Percentiles rank a stretch among this genome's conserved stretches.
These are phyloP conservation scores for Caenorhabditis brenneri DNA, from an alignment of 1,140 invertebrate species.

Conservation along the genomic window DNA sequence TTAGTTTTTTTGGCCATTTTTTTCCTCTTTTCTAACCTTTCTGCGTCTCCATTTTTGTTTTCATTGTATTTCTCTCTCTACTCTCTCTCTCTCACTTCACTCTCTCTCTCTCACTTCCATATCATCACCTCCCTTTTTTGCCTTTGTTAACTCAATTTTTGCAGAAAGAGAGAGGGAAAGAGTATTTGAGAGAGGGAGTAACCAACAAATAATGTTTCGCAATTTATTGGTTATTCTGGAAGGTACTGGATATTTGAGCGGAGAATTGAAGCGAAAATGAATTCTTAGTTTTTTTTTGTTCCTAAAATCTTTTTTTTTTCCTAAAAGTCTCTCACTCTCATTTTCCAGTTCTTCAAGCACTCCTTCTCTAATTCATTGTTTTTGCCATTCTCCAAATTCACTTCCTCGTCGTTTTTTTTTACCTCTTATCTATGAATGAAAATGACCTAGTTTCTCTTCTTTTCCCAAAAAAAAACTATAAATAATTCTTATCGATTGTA, in stretches of 20 bases:
- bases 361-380: no score
- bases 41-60: not conserved
- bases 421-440: no score
- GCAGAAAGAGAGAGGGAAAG: not conserved
- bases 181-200: not conserved
- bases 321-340: no score
- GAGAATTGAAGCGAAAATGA: no score
- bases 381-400: no score
- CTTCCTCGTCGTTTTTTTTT: not conserved
- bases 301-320: no score
- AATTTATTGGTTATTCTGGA: not conserved
- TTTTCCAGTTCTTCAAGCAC: no score
- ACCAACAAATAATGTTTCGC: not conserved
- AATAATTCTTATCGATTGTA: not conserved
- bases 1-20: not conserved
- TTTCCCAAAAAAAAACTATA: no score
- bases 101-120: not conserved
- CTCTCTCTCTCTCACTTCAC: not conserved
- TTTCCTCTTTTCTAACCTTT: not conserved
- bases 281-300: no score
- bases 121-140: not conserved
- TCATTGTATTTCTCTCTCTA: not conserved
- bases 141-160: not conserved
- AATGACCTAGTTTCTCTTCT: not conserved
- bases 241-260: no score